These are phyloP conservation scores for Portunus trituberculatus DNA, from an alignment of 1,140 invertebrate species.

Conservation along the genomic window DNA sequence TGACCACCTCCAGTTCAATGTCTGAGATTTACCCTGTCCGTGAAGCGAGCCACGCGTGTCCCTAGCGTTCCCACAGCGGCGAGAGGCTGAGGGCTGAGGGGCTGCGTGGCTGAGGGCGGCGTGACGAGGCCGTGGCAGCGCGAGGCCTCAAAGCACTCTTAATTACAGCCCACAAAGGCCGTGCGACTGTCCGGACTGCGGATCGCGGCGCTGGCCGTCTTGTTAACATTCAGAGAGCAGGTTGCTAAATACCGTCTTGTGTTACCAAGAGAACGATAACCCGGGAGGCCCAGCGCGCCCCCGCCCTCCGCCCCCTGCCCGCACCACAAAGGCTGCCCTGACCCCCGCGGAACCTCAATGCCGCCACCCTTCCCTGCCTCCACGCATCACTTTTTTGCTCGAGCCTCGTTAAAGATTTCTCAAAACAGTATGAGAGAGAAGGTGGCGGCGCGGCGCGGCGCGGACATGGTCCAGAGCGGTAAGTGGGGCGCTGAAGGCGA, in stretches of 20 bases:
- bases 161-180: conserved; percentile 46
- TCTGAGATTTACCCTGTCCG: no score
- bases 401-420: conserved; percentile 44
- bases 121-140: not conserved
- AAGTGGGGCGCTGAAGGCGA: conserved; percentile 38
- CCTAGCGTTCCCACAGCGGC: no score
- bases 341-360: not conserved
- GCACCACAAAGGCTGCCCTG: not conserved
- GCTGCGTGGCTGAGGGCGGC: not conserved
- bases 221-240: conserved; percentile 49
- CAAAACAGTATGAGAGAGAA: not conserved
- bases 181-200: conserved; percentile 3
- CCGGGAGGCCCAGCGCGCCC: not conserved
- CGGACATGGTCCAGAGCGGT: not conserved
- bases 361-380: not conserved
- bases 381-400: conserved; percentile 5
- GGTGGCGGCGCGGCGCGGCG: not conserved
- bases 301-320: not conserved
- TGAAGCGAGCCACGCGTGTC: no score
- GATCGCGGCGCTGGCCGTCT: conserved; percentile 20
- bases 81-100: not conserved
- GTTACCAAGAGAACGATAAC: conserved; percentile 44
- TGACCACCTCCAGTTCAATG: no score
- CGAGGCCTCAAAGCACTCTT: conserved; percentile 35
- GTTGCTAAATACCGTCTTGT: conserved; percentile 48